phyloP scores from a whole-genome alignment of 1,140 invertebrate genomes.

The Plutomurus gul region DNA sequence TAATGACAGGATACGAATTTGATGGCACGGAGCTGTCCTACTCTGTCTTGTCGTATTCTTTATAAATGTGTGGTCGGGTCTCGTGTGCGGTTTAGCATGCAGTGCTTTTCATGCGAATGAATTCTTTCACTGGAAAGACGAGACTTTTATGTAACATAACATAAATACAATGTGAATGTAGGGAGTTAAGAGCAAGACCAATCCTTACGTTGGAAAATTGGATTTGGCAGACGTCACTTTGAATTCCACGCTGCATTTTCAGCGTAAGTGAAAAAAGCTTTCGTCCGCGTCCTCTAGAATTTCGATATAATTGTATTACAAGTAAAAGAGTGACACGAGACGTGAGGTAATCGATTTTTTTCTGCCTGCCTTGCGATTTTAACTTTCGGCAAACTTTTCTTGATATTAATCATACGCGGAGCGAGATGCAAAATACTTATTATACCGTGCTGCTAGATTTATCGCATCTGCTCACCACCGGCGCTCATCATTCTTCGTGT shows the following conservation, averaged over 20 bases:
- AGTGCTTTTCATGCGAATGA: neutral
- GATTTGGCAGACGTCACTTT: conserved; percentile 10
- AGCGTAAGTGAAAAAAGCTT: conserved; percentile 11
- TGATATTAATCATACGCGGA: conserved; percentile 10
- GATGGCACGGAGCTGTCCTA: no score
- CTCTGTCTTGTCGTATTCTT: no score
- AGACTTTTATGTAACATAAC: conserved; percentile 8
- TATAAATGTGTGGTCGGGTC: no score
- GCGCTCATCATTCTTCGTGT: neutral
- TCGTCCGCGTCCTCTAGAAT: neutral
- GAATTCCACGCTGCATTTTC: conserved; percentile 1
- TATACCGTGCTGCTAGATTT: no score
- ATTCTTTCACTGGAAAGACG: neutral
- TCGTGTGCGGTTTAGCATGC: no score
- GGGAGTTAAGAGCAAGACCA: neutral
- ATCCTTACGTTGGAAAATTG: neutral
- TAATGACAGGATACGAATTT: no score
- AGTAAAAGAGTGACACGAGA: neutral
- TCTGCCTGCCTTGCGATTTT: neutral
- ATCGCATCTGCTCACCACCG: no score
- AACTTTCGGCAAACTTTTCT: neutral
- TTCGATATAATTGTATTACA: conserved; percentile 2
- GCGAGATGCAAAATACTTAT: conserved; percentile 4
- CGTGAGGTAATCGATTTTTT: conserved; percentile 10
- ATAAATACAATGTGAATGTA: neutral